phyloP scores from a whole-genome alignment of 2,113 vertebrate genomes.

The Microcebus griseorufus region DNA sequence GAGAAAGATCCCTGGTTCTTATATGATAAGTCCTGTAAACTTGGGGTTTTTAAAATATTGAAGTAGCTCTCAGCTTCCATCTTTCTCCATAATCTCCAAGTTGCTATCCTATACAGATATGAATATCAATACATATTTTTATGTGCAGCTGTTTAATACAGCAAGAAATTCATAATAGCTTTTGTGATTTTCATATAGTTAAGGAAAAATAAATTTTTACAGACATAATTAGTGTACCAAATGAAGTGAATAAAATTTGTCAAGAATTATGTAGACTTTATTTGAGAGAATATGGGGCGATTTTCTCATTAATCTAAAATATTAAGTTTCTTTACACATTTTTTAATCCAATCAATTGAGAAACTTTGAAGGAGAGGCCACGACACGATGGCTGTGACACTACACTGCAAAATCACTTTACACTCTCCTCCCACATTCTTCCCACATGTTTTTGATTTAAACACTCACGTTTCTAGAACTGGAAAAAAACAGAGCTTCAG shows the following conservation, averaged over 20 bases:
- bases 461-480: slow-evolving; percentile 41
- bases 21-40: background rate
- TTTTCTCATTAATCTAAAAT: background rate
- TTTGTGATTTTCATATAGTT: background rate
- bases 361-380: background rate
- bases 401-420: background rate
- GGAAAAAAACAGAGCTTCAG: slow-evolving; percentile 17
- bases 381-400: background rate
- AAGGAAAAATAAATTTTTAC: slow-evolving; percentile 18
- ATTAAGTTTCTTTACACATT: background rate
- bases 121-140: background rate
- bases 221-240: background rate
- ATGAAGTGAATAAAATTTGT: background rate
- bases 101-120: background rate
- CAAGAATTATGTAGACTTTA: background rate
- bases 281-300: background rate
- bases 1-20: background rate
- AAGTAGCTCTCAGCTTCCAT: background rate
- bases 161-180: background rate
- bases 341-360: background rate
- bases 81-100: background rate
- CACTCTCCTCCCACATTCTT: background rate
- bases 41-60: background rate
- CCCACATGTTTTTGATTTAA: slow-evolving; percentile 25
- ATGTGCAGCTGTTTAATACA: background rate